Base-by-base conservation (phyloP, 1,140 invertebrate species). In the Cherax destructor region DNA sequence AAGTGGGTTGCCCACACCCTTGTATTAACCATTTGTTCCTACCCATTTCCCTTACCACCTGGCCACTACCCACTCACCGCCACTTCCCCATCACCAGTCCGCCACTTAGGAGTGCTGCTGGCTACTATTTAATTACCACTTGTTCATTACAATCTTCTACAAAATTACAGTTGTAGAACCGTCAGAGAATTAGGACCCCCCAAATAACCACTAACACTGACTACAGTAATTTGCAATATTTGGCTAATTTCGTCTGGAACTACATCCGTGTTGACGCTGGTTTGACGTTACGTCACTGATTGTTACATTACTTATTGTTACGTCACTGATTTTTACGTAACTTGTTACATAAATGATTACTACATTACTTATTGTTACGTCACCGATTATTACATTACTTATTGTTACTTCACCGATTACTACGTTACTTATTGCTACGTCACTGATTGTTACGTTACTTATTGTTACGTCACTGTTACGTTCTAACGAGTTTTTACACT, bases 101-200 rank as follows among this genome's bases (percentile, higher is more conserved):
- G 47, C 83, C 83, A 86, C 65, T 74, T 52, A 86, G 21, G 30
- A 49, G 13, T 47, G 69, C 83, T 76, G 47, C 3, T 56, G 65
- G 83, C 83, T 86, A 76, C 83, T 65, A 86, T 86, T 86, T 76
- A 86, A 86, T 65, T 59, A 76, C 52, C 72, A 86, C 83, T 50
- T 86, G 50, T 47, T 86, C 72, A 77, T 76, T 86, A 86, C 41
- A 76, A 49, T 74, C 52, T 77, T 65, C 69, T n/a, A 50, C 50
- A 69, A 86, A 86, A 86, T 86, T 86, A 86, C 30, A 41, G 30
- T 41, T 41, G 30, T 65, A 76, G 69, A 77, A 50, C 69, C 74
- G 18, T 76, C 47, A 1, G 24, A 69, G 69, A 50, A 24, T 21
- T 49, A 79, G 50, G n/a, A 74, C 69, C 69, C 24, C n/a, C 69